Percentiles rank a stretch among this genome's conserved stretches.
These are phyloP conservation scores for Lepisosteus osseus DNA, from an alignment of 2,113 vertebrate species.

Conservation along the genomic window DNA sequence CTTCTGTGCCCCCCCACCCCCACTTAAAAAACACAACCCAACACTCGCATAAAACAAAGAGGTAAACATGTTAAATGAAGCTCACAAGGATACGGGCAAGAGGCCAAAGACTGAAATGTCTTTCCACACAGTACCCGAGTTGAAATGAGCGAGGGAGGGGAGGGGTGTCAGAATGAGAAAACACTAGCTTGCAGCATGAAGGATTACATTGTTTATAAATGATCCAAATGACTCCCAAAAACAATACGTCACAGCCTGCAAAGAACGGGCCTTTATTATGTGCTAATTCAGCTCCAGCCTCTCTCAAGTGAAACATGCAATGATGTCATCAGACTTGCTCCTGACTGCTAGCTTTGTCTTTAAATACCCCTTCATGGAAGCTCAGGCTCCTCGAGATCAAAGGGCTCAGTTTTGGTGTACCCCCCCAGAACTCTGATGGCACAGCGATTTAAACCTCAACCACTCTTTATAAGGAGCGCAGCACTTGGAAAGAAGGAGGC, in stretches of 20 bases:
- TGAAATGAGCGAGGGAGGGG: constrained; percentile 15
- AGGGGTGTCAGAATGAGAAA: constrained; percentile 17
- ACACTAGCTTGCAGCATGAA: constrained; percentile 42
- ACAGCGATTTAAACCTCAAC: not conserved
- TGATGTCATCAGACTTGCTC: constrained; percentile 25
- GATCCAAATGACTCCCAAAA: constrained; percentile 45
- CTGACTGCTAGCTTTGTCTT: constrained; percentile 26
- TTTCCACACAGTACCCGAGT: constrained; percentile 39
- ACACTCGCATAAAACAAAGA: constrained; percentile 20
- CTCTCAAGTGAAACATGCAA: constrained; percentile 14
- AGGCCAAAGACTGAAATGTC: constrained; percentile 65
- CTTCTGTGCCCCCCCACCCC: not conserved
- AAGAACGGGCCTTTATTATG: constrained; percentile 57
- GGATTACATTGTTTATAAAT: constrained; percentile 60
- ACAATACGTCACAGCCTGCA: constrained; percentile 60
- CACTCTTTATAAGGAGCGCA: too few relatives aligned
- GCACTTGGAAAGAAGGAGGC: too few relatives aligned
- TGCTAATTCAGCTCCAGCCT: constrained; percentile 28
- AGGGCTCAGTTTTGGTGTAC: constrained; percentile 43
- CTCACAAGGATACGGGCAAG: constrained; percentile 43
- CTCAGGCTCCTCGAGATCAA: constrained; percentile 40
- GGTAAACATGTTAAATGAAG: constrained; percentile 24
- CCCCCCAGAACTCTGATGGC: constrained; percentile 26
- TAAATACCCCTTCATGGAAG: constrained; percentile 38
- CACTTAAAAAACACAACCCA: constrained; percentile 23